Evolutionary conservation across 1,140 invertebrate genomes (phyloP).

Genomic region (Ectropis grisescens): DNA sequence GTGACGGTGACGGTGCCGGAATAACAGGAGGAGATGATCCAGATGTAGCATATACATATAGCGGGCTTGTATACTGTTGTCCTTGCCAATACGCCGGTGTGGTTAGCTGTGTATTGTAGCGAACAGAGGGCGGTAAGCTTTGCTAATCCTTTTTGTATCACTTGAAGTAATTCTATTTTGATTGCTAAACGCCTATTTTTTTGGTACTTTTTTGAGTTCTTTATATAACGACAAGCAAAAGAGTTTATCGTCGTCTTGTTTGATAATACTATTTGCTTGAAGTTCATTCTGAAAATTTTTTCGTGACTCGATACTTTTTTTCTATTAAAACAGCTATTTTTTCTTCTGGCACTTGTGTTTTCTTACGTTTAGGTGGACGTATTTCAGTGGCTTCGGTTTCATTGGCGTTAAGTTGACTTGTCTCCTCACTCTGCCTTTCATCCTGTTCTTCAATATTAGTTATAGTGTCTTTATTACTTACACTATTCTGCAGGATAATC

Average conservation of each 20-base stretch:
- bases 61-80: conserved; percentile 12
- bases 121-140: conserved; percentile 14
- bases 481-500: conserved; percentile 4
- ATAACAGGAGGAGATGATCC: conserved; percentile 7
- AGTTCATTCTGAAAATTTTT: conserved; percentile 7
- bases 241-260: conserved; percentile 18
- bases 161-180: conserved; percentile 17
- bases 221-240: conserved; percentile 16
- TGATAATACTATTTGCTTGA: conserved; percentile 15
- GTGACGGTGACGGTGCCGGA: conserved; percentile 1
- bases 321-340: conserved; percentile 13
- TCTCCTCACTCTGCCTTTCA: conserved; percentile 2
- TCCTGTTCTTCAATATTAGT: conserved; percentile 3
- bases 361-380: conserved; percentile 12
- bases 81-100: conserved; percentile 10
- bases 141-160: conserved; percentile 17
- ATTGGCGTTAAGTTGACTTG: conserved; percentile 7
- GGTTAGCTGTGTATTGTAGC: conserved; percentile 11
- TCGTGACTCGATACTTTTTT: conserved; percentile 11
- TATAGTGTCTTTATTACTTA: conserved; percentile 5
- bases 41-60: conserved; percentile 13
- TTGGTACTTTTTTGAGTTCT: conserved; percentile 14
- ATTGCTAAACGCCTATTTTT: conserved; percentile 13
- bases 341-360: conserved; percentile 7
- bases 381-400: conserved; percentile 10